Evolutionary conservation across 2,797 vertebrate genomes (phyloP).

Genomic region (Melanotaenia maccullochi): DNA sequence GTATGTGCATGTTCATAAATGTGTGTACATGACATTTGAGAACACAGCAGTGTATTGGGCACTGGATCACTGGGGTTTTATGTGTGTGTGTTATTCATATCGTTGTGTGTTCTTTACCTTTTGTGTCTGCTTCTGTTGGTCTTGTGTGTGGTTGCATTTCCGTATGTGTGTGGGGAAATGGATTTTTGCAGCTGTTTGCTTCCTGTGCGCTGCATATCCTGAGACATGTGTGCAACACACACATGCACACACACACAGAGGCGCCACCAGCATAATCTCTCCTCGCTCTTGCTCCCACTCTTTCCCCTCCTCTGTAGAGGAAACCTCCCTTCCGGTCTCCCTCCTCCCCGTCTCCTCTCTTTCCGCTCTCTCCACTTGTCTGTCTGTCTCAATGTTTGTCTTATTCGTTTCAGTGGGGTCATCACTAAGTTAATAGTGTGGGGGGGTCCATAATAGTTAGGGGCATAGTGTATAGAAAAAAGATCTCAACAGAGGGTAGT

Average conservation of each 20-base stretch:
- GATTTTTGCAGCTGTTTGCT: slow-evolving; percentile 82
- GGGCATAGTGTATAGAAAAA: slow-evolving; percentile 21
- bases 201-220: slow-evolving; percentile 81
- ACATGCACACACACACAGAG: slow-evolving; percentile 66
- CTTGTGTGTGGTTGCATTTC: slow-evolving; percentile 58
- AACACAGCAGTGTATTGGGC: slow-evolving; percentile 68
- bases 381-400: slow-evolving; percentile 58
- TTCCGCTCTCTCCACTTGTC: slow-evolving; percentile 65
- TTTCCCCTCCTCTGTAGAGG: slow-evolving; percentile 74
- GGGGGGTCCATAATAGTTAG: slow-evolving; percentile 58
- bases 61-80: slow-evolving; percentile 49
- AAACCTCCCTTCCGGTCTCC: slow-evolving; percentile 85
- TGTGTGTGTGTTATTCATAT: slow-evolving; percentile 29
- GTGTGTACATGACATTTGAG: slow-evolving; percentile 73
- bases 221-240: slow-evolving; percentile 71
- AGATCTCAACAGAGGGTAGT: slow-evolving; percentile 22
- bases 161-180: slow-evolving; percentile 51
- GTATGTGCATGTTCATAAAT: slow-evolving; percentile 36
- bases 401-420: slow-evolving; percentile 72
- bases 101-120: slow-evolving; percentile 31
- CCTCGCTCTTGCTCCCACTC: slow-evolving; percentile 75
- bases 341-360: slow-evolving; percentile 79
- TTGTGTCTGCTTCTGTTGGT: slow-evolving; percentile 41
- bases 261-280: slow-evolving; percentile 85
- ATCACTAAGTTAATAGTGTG: slow-evolving; percentile 74